These are phyloP conservation scores for Mus pahari DNA, from an alignment of 2,113 vertebrate species.

Conservation along the genomic window DNA sequence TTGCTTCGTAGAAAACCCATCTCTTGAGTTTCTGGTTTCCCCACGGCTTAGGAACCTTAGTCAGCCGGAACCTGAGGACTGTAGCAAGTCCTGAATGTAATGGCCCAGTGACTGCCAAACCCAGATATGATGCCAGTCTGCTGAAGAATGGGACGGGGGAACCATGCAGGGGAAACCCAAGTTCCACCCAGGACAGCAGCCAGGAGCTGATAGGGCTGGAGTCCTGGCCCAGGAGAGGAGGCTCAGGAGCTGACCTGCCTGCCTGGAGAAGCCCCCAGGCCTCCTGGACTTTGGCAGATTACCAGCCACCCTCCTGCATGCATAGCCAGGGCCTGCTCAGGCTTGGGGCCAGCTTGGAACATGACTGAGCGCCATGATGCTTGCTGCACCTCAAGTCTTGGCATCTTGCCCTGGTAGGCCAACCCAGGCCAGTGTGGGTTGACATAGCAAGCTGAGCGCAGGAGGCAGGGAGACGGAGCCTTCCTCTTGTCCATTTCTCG, in stretches of 20 bases:
- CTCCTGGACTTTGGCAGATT: not conserved
- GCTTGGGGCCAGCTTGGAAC: not conserved
- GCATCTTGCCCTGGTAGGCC: not conserved
- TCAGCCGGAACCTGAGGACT: not conserved
- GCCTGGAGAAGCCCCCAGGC: not conserved
- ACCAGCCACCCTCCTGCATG: too few species aligned
- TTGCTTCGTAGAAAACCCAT: not conserved
- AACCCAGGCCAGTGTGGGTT: not conserved
- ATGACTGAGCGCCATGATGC: not conserved
- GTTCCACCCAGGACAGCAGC: not conserved
- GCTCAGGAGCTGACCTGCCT: not conserved
- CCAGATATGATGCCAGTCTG: not conserved
- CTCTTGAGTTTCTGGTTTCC: not conserved
- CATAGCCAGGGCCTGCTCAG: not conserved
- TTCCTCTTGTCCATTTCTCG: not conserved
- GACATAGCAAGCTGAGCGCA: not conserved
- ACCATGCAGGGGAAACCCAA: not conserved
- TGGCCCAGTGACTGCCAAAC: not conserved
- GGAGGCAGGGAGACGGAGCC: not conserved
- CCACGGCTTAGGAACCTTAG: not conserved
- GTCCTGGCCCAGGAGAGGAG: not conserved
- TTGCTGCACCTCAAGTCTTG: rapidly evolving
- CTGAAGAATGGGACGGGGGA: slow-evolving; percentile 20
- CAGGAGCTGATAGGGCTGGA: not conserved
- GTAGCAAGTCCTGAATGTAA: not conserved